Evolutionary conservation across 2,888 invertebrate genomes (phyloP), one percentile per base, ranked within the genome.

Genomic region (Ditylenchus weischeri): DNA sequence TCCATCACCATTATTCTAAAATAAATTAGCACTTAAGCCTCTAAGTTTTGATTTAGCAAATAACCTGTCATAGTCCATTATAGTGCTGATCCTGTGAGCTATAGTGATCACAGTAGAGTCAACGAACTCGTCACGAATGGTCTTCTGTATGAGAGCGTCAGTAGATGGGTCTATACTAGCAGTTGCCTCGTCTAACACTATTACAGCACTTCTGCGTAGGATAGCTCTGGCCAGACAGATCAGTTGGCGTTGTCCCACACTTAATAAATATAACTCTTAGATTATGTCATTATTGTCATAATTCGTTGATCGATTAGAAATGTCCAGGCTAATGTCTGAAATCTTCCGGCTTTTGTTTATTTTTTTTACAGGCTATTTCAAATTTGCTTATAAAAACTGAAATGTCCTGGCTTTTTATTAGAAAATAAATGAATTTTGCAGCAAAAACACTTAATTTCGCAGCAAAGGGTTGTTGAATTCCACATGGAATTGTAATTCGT

Each of bases 61-160:
- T 2, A 58, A 82, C 82, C 77, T 76, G 79, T 91, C 90, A 48
- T 90, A 91, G 86, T 92, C 92, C 88, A 93, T 88, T 76, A 93
- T 92, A 29, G 93, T 93, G 84, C 92, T 92, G 71, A 93, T 88
- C 21, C 93, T 88, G 86, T 93, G 93, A 47, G 93, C 93, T 58
- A 79, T 78, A 15, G 78, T 74, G n/a, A 79, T 66, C 0, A 76
- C 74, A 6, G 79, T 79, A 11, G 84, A 93, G 91, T 91, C 69
- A 89, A 88, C 72, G 87, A 88, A 85, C 92, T 93, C 84, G 91
- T 90, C 47, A 88, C 88, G 29, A 23, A 80, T 76, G 90, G 88
- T 83, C 85, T 81, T 76, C 88, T 90, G 87, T 7, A 81, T 78
- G 47, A 81, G 70, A 3, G 73, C 69, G 65, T 81, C 81, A 21